phyloP scores from a whole-genome alignment of 2,113 vertebrate species.

The Protobothrops flavoviridis region DNA sequence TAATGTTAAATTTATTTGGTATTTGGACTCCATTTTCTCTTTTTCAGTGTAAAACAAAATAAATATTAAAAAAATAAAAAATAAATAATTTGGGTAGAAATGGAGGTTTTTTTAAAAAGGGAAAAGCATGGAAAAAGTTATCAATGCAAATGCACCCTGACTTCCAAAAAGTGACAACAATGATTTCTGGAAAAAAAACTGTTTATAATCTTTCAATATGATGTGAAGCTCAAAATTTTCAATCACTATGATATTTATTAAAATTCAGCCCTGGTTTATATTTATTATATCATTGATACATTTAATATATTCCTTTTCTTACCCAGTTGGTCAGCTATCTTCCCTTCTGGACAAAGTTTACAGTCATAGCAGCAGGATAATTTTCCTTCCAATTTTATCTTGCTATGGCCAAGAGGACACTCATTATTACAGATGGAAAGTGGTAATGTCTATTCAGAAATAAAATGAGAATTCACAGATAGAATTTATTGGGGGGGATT shows the following conservation, averaged over 20 bases:
- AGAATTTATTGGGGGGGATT: not conserved
- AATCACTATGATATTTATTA: not conserved
- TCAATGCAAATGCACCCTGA: too few species aligned
- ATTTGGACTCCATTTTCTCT: too few species aligned
- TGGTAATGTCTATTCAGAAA: not conserved
- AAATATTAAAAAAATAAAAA: too few species aligned
- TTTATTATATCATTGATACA: not conserved
- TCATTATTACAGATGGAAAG: not conserved
- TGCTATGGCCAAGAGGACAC: not conserved
- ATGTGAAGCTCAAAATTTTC: not conserved
- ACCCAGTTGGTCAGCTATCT: not conserved
- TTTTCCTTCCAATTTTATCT: not conserved
- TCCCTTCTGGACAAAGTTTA: not conserved
- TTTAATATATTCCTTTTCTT: not conserved
- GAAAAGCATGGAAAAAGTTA: too few species aligned
- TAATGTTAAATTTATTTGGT: too few species aligned
- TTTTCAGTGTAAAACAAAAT: too few species aligned
- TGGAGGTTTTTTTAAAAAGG: too few species aligned
- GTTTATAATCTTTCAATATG: too few species aligned
- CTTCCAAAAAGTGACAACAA: too few species aligned
- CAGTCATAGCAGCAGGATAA: conserved; percentile 2
- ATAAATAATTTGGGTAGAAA: too few species aligned
- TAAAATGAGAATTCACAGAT: rapidly evolving
- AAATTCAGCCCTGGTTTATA: not conserved
- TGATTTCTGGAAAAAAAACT: too few species aligned